Conservation (phyloP, 2,888 invertebrate genomes). For the Cataglyphis rosenhaueri region DNA sequence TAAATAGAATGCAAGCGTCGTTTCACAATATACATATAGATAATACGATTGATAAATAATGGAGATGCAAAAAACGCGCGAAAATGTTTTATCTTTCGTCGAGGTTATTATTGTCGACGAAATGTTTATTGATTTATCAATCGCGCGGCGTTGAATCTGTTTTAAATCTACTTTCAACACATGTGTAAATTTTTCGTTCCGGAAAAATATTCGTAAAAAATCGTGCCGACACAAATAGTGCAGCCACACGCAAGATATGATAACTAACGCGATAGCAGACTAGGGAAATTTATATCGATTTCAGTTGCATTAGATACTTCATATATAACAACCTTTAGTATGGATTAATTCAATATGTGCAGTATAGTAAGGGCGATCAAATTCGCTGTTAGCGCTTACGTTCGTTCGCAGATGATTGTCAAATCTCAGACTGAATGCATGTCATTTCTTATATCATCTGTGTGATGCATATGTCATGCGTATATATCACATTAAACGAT, state of each 20-base stretch:
- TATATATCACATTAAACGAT: background rate
- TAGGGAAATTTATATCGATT: background rate
- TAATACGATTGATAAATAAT: background rate
- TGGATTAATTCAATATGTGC: no score
- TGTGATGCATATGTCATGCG: no score
- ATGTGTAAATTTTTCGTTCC: background rate
- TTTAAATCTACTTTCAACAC: background rate
- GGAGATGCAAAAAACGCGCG: background rate
- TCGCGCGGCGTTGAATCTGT: background rate
- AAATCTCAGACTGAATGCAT: no score
- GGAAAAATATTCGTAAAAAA: background rate
- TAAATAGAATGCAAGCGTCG: background rate
- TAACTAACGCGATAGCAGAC: background rate
- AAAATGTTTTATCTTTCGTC: background rate
- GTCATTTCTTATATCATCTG: no score
- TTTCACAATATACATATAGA: background rate
- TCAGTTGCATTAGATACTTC: background rate
- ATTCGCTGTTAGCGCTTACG: no score
- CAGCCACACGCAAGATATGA: background rate
- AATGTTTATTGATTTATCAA: slow-evolving; percentile 11
- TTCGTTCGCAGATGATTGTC: no score
- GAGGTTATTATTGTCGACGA: background rate
- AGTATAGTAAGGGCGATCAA: no score
- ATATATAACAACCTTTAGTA: no score
- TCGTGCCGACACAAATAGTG: background rate